Evolutionary conservation across 2,797 vertebrate genomes (phyloP), one percentile per base, ranked within the genome.

Genomic region (Calcarius lapponicus): DNA sequence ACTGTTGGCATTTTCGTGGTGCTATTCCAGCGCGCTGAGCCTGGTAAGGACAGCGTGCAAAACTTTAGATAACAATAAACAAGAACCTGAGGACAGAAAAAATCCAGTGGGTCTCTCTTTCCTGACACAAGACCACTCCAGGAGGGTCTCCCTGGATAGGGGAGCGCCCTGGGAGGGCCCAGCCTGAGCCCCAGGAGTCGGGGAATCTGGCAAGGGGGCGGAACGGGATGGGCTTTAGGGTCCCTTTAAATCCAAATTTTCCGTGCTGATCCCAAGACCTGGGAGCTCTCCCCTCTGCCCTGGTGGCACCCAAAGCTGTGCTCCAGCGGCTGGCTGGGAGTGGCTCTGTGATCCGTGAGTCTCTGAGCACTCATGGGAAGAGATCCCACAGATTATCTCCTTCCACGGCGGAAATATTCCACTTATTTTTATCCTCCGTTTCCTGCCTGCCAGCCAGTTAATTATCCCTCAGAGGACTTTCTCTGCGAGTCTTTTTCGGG

Each of bases 391-490:
- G 72, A 92, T 57, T 15, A 83, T 78, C 67, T 62, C 85, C 70
- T 75, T 94, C 93, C 78, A 54, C 2, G 57, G 50, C 1, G 31
- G 89, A 95, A 96, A 91, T 74, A 78, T 91, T 80, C 72, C 29
- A 19, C 22, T 91, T 96, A 86, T 96, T 96, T 95, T 93, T 93
- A 90, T 96, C 94, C 75, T 64, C 0, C 25, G 0, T 53, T 94
- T 96, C 89, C 90, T 92, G 61, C 40, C 85, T 87, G 40, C 45
- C 93, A 86, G 87, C 71, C 38, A 24, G 50, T 61, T 89, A 92
- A 93, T 96, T 95, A 94, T 67, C 65, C 91, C 80, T 88, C 73
- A 16, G 79, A 90, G 79, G 85, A 88, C 79, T 94, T 93, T 91
- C 53, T 88, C 45, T 53, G 0, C 4, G 29, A 88, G 69, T 71